Evolutionary conservation across 2,797 vertebrate genomes (phyloP).

Genomic region (Coreius guichenoti): DNA sequence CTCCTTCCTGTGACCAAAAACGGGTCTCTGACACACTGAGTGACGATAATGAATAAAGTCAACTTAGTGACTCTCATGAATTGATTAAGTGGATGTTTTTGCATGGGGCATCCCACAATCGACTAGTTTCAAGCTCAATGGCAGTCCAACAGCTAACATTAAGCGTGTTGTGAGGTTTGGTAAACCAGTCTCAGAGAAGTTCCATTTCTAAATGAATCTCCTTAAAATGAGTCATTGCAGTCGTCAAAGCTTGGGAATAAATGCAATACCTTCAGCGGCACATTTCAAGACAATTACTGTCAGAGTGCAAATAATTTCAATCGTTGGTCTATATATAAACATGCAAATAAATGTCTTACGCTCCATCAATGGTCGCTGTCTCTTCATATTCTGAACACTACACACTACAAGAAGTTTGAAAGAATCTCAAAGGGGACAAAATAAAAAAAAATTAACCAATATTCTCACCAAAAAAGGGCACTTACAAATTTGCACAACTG

Average conservation of each 20-base stretch:
- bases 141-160: not conserved
- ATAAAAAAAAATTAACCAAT: constrained; percentile 12
- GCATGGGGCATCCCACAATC: not conserved
- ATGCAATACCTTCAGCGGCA: not conserved
- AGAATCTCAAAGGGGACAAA: constrained; percentile 6
- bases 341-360: not conserved
- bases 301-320: not conserved
- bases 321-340: not conserved
- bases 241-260: not conserved
- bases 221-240: not conserved
- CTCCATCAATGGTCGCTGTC: not conserved
- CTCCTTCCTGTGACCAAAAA: constrained; percentile 5
- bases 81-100: not conserved
- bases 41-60: constrained; percentile 1
- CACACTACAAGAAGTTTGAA: not conserved
- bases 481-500: constrained; percentile 47
- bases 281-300: not conserved
- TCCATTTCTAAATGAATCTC: not conserved
- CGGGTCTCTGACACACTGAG: not conserved
- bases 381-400: not conserved
- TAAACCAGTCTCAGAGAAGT: not conserved
- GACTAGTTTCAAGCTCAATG: not conserved
- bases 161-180: not conserved
- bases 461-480: constrained; percentile 66
- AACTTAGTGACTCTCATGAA: not conserved